These are phyloP conservation scores for Myiozetetes cayanensis DNA, from an alignment of 2,113 vertebrate species.

Conservation along the genomic window DNA sequence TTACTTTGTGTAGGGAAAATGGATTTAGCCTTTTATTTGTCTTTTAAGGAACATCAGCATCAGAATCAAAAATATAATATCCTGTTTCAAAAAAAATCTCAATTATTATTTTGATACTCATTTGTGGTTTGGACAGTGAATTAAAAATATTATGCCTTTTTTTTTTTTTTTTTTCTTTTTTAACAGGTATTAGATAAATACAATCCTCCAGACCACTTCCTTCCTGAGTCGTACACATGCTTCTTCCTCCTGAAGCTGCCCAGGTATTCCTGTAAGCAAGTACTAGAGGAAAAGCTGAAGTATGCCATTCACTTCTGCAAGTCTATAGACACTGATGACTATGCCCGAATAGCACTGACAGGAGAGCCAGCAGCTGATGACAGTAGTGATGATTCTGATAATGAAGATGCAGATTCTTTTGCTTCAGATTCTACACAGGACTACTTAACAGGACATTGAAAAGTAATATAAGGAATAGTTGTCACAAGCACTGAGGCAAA, in stretches of 20 bases:
- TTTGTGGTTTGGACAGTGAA: background rate
- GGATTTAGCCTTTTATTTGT: background rate
- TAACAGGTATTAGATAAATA: conserved; percentile 96
- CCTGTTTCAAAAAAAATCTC: background rate
- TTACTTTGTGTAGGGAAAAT: background rate
- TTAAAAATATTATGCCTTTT: background rate
- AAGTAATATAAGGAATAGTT: background rate
- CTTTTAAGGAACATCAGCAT: background rate
- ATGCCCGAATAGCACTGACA: conserved; percentile 93
- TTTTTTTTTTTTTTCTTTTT: background rate
- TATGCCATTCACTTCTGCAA: conserved; percentile 99
- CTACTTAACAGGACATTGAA: conserved; percentile 93
- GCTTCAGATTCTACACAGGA: conserved; percentile 98
- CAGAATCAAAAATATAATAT: background rate
- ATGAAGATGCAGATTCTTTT: conserved; percentile 97
- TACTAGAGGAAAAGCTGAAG: conserved; percentile 96
- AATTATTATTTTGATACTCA: background rate
- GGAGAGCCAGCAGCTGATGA: conserved; percentile 93
- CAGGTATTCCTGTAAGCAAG: conserved; percentile 94
- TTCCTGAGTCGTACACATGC: conserved; percentile 97
- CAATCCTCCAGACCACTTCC: conserved; percentile 97
- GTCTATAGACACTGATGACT: conserved; percentile 98
- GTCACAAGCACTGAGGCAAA: conserved; percentile 38
- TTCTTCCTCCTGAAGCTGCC: conserved; percentile 98
- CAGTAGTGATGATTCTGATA: conserved; percentile 95